phyloP scores from a whole-genome alignment of 2,113 vertebrate species.

The Epinephelus moara region DNA sequence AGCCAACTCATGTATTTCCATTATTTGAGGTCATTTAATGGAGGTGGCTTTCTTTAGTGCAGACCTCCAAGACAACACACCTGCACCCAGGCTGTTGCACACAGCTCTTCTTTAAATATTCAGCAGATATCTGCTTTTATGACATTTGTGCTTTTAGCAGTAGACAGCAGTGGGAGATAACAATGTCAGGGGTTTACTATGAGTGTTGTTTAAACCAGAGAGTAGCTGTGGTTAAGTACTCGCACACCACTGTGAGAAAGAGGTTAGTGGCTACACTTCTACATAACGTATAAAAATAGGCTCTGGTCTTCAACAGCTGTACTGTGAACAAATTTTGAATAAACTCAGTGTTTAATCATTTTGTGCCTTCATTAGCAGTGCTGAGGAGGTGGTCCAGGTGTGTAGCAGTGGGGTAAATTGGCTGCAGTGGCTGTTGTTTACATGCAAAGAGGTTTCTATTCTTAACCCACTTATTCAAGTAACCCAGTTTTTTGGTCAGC shows the following conservation, averaged over 20 bases:
- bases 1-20: constrained; percentile 13
- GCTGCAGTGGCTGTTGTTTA: constrained; percentile 54
- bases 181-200: background rate
- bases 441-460: constrained; percentile 53
- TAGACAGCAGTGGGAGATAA: background rate
- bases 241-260: constrained; percentile 32
- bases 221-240: constrained; percentile 36
- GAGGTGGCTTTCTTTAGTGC: constrained; percentile 18
- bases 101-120: constrained; percentile 19
- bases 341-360: constrained; percentile 71
- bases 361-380: constrained; percentile 45
- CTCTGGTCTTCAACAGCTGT: constrained; percentile 44
- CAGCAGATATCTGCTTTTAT: background rate
- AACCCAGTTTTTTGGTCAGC: constrained; percentile 53
- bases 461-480: constrained; percentile 56
- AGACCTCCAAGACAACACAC: constrained; percentile 14
- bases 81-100: constrained; percentile 29
- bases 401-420: constrained; percentile 55
- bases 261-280: constrained; percentile 49
- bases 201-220: constrained; percentile 7
- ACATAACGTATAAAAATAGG: constrained; percentile 56
- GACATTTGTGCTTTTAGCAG: background rate
- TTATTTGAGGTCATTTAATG: constrained; percentile 34
- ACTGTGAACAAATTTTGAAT: constrained; percentile 59
- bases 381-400: constrained; percentile 72